Evolutionary conservation across 2,113 vertebrate genomes (phyloP).

Genomic region (Chelonoidis abingdonii): DNA sequence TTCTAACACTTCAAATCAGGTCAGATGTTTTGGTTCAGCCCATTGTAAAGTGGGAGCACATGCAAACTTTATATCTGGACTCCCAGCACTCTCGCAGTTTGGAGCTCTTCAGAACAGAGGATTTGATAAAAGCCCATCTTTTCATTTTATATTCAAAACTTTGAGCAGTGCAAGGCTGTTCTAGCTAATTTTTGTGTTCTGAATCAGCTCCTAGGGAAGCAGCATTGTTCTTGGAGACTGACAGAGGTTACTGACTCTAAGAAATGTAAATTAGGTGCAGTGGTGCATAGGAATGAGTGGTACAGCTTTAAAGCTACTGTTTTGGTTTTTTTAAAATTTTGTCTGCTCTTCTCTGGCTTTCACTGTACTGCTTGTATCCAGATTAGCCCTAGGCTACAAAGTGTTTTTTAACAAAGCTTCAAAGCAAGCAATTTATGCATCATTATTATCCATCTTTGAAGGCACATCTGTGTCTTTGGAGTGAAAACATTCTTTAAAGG

Average conservation of each 20-base stretch:
- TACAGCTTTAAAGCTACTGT: constrained; percentile 5
- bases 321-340: not conserved
- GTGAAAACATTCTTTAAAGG: constrained; percentile 22
- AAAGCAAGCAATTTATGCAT: constrained; percentile 11
- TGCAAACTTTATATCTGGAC: not conserved
- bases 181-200: constrained; percentile 25
- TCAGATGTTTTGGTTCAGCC: not conserved
- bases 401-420: constrained; percentile 44
- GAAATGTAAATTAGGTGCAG: constrained; percentile 41
- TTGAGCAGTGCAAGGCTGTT: constrained; percentile 20
- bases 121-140: not conserved
- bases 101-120: not conserved
- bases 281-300: constrained; percentile 36
- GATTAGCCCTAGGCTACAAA: constrained; percentile 56
- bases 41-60: not conserved
- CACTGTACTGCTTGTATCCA: constrained; percentile 1
- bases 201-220: constrained; percentile 43
- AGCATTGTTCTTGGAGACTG: constrained; percentile 47
- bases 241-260: constrained; percentile 49
- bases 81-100: not conserved
- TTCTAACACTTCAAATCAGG: not conserved
- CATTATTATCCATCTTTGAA: constrained; percentile 28
- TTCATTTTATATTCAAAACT: constrained; percentile 24
- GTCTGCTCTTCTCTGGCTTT: not conserved
- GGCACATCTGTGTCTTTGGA: not conserved